Conservation (phyloP, 2,113 vertebrate species). For the Salvelinus namaycush region DNA sequence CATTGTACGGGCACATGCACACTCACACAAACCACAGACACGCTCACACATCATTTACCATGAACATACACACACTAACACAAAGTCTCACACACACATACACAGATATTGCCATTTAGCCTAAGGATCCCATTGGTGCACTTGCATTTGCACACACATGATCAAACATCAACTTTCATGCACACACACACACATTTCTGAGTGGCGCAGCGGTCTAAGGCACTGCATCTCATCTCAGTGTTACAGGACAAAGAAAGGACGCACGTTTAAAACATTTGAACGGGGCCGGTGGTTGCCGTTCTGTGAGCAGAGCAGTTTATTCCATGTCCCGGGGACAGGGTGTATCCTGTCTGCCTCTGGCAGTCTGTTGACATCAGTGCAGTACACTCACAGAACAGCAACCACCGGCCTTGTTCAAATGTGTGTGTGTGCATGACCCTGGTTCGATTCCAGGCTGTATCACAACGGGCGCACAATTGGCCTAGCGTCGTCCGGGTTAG, state of each 20-base stretch:
- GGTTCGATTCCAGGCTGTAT: too few relatives aligned
- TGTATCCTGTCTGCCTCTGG: conserved; percentile 13
- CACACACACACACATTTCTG: background rate
- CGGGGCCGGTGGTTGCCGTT: background rate
- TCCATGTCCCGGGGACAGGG: background rate
- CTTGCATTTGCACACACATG: background rate
- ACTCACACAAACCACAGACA: background rate
- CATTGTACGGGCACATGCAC: background rate
- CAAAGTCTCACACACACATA: background rate
- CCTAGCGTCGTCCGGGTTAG: too few relatives aligned
- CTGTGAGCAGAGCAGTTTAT: background rate
- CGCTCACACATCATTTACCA: too few relatives aligned
- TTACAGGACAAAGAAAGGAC: too few relatives aligned
- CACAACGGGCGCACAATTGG: too few relatives aligned
- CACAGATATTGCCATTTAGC: too few relatives aligned
- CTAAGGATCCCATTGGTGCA: background rate
- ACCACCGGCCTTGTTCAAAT: too few relatives aligned
- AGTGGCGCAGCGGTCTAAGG: too few relatives aligned
- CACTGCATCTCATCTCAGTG: too few relatives aligned
- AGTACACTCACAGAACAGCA: too few relatives aligned
- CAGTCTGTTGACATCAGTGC: background rate
- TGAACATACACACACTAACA: background rate
- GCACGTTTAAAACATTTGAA: too few relatives aligned
- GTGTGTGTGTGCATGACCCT: too few relatives aligned
- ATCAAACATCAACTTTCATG: conserved; percentile 1